Base-by-base conservation (phyloP, 2,797 vertebrate genomes). In the Tragopan temminckii region DNA sequence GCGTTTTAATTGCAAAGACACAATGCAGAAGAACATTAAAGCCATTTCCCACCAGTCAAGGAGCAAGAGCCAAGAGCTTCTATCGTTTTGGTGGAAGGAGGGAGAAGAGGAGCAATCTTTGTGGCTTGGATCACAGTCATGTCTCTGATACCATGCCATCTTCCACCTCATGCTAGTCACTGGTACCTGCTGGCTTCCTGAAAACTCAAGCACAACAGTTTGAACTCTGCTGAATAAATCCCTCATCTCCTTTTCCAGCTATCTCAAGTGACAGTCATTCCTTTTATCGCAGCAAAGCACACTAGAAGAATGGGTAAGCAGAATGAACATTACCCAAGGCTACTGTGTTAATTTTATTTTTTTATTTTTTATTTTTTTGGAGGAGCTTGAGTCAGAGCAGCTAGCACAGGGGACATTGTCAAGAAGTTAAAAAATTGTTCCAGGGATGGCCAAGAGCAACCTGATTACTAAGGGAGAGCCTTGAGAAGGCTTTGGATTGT, bases 271-370 rank as follows among this genome's bases (percentile, higher is more conserved):
- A 87, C 80, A 94, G 86, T 23, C 68, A 59, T 77, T 90, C 64
- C 61, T 88, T 74, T 74, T 90, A 85, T 75, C 9, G 0, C 19
- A 62, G 83, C 66, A 90, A 79, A 69, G 74, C 17, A 67, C 62
- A 52, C 89, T 84, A 87, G 64, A 8, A 86, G 71, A 91, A 92
- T 63, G 82, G 42, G 8, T 43, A 43, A 87, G 64, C 8, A 86
- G 71, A 91, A 92, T 61, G 82, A 92, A 82, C 29, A 55, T 61
- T 21, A 91, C 95, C 83, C 45, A 77, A 88, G 87, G 70, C 94
- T 82, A 93, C 48, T 38, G 40, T 40, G 24, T 74, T 68, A 72
- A 59, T 55, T 68, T 62, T 36, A 19, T 52, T 15, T 27, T n/a
- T 55, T 29, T 43, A 42, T 42, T 42, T 42, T 42, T 43, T 43